phyloP scores from a whole-genome alignment of 1,140 invertebrate genomes.

The Dermatophagoides farinae region DNA sequence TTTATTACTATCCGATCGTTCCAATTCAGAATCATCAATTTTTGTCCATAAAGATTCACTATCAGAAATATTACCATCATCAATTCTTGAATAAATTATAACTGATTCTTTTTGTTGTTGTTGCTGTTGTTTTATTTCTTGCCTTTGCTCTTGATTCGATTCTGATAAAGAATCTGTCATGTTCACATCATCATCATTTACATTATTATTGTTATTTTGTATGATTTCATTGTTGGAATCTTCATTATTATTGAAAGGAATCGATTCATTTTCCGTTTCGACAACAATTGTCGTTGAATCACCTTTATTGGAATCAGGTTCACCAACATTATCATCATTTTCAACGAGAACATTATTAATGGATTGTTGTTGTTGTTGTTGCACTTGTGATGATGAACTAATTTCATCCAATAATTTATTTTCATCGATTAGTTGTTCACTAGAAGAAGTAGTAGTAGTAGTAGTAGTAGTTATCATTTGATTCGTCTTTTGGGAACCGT shows the following conservation, averaged over 20 bases:
- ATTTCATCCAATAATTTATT: too few relatives aligned
- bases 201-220: not conserved
- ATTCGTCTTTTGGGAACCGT: too few relatives aligned
- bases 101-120: too few relatives aligned
- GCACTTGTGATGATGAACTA: too few relatives aligned
- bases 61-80: not conserved
- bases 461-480: too few relatives aligned
- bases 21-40: not conserved
- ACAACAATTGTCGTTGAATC: not conserved
- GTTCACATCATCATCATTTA: not conserved
- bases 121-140: not conserved
- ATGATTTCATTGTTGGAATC: not conserved
- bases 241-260: not conserved
- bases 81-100: not conserved
- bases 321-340: too few relatives aligned
- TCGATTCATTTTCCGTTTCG: too few relatives aligned
- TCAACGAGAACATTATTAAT: too few relatives aligned
- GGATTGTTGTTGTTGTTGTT: too few relatives aligned
- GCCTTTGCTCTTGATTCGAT: not conserved
- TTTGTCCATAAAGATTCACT: not conserved
- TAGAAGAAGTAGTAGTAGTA: too few relatives aligned
- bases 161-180: not conserved
- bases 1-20: not conserved
- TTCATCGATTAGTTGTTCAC: too few relatives aligned
- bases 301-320: not conserved